Conservation (phyloP, 2,888 invertebrate genomes). For the Protophormia terraenovae region DNA sequence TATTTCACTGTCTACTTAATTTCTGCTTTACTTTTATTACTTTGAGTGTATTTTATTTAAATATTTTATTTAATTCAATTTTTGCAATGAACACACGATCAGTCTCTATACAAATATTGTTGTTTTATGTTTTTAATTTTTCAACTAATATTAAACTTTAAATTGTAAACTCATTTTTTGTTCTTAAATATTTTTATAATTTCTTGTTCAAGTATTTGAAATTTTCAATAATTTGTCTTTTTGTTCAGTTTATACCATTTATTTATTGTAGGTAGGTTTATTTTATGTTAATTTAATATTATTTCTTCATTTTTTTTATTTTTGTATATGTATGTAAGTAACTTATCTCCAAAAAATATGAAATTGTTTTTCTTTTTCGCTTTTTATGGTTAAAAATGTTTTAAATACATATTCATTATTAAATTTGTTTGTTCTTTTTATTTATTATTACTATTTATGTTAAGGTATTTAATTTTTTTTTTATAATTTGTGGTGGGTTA, state of each 20-base stretch:
- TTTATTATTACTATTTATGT: neutral
- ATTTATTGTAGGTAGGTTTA: constrained; percentile 26
- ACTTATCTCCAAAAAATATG: constrained; percentile 62
- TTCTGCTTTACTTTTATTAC: constrained; percentile 23
- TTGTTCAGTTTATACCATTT: constrained; percentile 3
- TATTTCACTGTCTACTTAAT: neutral
- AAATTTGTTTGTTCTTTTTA: neutral
- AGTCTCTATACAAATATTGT: constrained; percentile 72
- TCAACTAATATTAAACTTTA: constrained; percentile 42
- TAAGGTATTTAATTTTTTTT: constrained; percentile 11
- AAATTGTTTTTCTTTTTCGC: constrained; percentile 17
- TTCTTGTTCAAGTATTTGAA: constrained; percentile 4
- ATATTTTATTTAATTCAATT: constrained; percentile 37
- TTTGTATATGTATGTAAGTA: constrained; percentile 47
- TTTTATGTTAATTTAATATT: constrained; percentile 7
- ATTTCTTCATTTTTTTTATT: neutral
- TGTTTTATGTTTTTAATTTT: constrained; percentile 16
- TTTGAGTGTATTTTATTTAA: constrained; percentile 21
- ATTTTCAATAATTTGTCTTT: neutral
- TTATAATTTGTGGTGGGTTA: constrained; percentile 63
- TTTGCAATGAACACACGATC: constrained; percentile 71
- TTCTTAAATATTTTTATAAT: constrained; percentile 5
- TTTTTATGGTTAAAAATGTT: constrained; percentile 17
- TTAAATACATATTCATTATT: neutral
- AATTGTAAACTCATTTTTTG: constrained; percentile 40